These are phyloP conservation scores for Phortica magna DNA, from an alignment of 2,888 invertebrate genomes.

Conservation along the genomic window DNA sequence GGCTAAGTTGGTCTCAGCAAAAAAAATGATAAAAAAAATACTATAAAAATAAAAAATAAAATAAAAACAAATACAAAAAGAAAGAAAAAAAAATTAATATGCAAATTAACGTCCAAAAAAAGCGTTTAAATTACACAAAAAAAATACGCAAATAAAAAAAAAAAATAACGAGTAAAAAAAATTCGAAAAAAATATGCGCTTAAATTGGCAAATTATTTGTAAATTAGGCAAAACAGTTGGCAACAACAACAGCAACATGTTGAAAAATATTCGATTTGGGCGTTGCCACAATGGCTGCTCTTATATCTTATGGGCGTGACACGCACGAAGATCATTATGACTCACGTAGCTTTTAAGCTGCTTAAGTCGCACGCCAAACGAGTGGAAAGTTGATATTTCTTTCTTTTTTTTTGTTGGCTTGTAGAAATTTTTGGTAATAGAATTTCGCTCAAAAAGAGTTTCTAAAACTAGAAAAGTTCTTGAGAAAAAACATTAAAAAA, in stretches of 20 bases:
- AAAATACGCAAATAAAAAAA: too few relatives aligned
- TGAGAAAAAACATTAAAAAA: too few relatives aligned
- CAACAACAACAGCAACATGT: too few relatives aligned
- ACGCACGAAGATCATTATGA: too few relatives aligned
- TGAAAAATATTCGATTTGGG: too few relatives aligned
- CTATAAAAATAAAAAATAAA: neutral
- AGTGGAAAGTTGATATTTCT: neutral
- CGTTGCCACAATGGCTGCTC: too few relatives aligned
- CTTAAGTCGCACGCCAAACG: neutral
- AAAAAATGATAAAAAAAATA: neutral
- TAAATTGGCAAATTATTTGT: neutral
- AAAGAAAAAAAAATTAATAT: neutral
- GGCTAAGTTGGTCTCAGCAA: neutral
- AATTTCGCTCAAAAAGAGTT: too few relatives aligned
- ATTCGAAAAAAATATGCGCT: neutral
- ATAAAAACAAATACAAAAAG: neutral
- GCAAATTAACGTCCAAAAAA: too few relatives aligned
- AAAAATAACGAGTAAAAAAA: neutral
- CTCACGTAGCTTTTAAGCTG: neutral
- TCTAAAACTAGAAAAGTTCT: too few relatives aligned
- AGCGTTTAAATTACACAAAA: neutral
- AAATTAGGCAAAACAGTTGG: neutral
- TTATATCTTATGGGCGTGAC: too few relatives aligned
- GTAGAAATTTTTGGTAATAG: neutral
- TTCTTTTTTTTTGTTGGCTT: neutral